A percentile compares a stretch with the other conserved stretches of the same genome.
Evolutionary conservation across 2,113 vertebrate genomes (phyloP).

Genomic region (Chunga burmeisteri): DNA sequence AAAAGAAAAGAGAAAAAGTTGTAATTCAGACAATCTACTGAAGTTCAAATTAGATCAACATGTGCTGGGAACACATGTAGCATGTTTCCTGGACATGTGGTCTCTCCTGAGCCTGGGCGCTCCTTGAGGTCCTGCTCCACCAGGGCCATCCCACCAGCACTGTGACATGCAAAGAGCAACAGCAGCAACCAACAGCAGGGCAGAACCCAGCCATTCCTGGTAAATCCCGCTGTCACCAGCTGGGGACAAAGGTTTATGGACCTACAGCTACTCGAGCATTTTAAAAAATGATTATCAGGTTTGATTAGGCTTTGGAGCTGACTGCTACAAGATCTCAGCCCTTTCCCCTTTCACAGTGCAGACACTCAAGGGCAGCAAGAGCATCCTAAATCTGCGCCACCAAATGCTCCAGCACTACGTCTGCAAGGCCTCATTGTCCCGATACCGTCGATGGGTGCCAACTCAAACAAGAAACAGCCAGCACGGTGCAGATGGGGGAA

Average conservation of each 20-base stretch:
- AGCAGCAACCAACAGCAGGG: not conserved
- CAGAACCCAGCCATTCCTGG: not conserved
- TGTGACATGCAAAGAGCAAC: not conserved
- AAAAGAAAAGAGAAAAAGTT: not conserved
- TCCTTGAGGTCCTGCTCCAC: not conserved
- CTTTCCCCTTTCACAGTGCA: fast-evolving
- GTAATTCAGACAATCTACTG: not conserved
- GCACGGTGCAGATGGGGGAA: not conserved
- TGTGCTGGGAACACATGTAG: not conserved
- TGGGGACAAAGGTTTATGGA: not conserved
- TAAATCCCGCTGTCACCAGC: not conserved
- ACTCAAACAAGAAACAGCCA: conserved; percentile 5
- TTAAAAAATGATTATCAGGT: not conserved
- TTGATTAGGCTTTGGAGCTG: not conserved
- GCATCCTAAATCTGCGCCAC: not conserved
- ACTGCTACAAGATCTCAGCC: not conserved
- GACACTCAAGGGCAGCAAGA: not conserved
- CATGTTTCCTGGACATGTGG: fast-evolving
- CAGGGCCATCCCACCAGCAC: not conserved
- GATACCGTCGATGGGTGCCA: not conserved
- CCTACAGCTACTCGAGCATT: fast-evolving
- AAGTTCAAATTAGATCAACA: not conserved
- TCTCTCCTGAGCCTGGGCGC: not conserved
- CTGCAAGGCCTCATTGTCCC: not conserved
- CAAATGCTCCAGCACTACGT: fast-evolving